These are phyloP conservation scores for Muricea muricata DNA, from an alignment of 92 coral and sea anemone species.

Conservation along the genomic window DNA sequence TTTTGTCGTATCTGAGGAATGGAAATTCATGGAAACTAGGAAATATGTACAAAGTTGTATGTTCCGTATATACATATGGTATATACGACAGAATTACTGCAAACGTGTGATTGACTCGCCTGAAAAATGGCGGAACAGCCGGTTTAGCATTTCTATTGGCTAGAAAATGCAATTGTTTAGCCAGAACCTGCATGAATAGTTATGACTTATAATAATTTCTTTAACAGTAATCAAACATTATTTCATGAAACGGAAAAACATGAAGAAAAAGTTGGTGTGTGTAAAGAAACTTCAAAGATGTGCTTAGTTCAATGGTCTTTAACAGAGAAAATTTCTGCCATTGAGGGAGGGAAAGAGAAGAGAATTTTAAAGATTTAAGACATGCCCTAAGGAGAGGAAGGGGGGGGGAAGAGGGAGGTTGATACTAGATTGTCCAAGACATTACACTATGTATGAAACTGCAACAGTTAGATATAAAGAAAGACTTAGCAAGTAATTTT, in stretches of 20 bases:
- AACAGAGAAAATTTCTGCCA: no score
- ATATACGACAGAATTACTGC: neutral
- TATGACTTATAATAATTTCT: neutral
- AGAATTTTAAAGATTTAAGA: no score
- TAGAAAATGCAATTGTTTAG: neutral
- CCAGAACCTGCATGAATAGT: neutral
- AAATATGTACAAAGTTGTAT: neutral
- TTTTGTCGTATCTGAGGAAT: neutral
- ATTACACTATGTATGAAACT: neutral
- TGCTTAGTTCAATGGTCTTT: no score
- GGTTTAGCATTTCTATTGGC: no score
- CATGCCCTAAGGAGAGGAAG: no score
- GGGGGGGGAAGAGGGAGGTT: no score
- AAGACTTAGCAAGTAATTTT: no score
- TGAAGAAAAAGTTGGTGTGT: constrained; percentile 33
- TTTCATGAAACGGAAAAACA: constrained; percentile 15
- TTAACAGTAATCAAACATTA: constrained; percentile 15
- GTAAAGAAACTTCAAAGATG: no score
- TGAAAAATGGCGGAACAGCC: no score
- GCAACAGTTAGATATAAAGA: no score
- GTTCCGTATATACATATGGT: neutral
- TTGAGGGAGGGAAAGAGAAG: no score
- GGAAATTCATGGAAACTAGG: neutral
- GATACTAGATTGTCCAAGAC: neutral
- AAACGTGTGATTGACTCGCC: no score